These are phyloP conservation scores for Trogon melanurus DNA, from an alignment of 2,113 vertebrate genomes.

Conservation along the genomic window DNA sequence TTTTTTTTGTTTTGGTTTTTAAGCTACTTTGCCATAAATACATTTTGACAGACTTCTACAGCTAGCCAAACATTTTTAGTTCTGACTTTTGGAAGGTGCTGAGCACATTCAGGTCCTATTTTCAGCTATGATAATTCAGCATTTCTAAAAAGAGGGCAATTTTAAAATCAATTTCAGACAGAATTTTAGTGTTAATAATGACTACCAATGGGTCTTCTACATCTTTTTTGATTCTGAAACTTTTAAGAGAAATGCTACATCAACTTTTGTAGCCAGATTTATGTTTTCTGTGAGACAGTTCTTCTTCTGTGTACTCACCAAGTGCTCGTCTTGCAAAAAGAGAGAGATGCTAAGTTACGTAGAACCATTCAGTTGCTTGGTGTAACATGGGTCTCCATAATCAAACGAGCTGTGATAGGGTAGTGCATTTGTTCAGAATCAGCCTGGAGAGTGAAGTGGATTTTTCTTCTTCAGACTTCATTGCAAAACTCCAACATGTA, in stretches of 20 bases:
- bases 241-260: background rate
- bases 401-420: background rate
- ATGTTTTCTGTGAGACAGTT: background rate
- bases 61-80: background rate
- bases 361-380: background rate
- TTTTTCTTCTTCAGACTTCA: background rate
- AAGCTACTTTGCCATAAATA: background rate
- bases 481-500: background rate
- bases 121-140: background rate
- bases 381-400: background rate
- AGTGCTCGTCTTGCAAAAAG: background rate
- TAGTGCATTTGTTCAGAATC: background rate
- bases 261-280: background rate
- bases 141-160: background rate
- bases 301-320: background rate
- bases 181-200: background rate
- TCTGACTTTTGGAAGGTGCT: background rate
- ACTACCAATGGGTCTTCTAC: background rate
- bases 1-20: background rate
- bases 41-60: background rate
- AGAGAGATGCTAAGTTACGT: background rate
- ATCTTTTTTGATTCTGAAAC: background rate
- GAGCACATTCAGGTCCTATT: rapidly evolving
- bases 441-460: background rate
- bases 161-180: background rate